Conservation (phyloP, 2,113 vertebrate genomes). For the Climacteris rufus region DNA sequence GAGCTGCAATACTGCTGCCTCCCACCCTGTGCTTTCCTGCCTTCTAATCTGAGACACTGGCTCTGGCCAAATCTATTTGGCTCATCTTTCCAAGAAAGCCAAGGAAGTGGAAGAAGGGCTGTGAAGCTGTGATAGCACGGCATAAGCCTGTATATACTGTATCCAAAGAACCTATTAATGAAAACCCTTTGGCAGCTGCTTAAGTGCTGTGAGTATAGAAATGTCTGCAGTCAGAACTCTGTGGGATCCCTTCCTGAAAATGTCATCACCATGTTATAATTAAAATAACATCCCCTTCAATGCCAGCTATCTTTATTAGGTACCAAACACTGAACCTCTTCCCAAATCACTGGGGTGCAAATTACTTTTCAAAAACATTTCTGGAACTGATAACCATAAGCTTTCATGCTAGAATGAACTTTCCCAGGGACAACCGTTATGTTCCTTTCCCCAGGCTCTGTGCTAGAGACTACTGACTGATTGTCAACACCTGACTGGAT, state of each 20-base stretch:
- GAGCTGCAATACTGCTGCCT: neutral
- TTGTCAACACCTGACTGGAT: neutral
- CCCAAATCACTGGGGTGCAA: conserved; percentile 45
- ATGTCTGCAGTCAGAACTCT: conserved; percentile 33
- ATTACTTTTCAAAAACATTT: conserved; percentile 37
- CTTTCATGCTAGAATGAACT: neutral
- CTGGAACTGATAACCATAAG: neutral
- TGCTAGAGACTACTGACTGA: neutral
- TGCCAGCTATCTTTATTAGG: conserved; percentile 42
- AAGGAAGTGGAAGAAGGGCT: conserved; percentile 7
- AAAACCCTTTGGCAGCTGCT: conserved; percentile 46
- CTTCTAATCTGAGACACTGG: neutral
- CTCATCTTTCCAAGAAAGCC: conserved; percentile 2
- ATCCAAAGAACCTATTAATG: conserved; percentile 45
- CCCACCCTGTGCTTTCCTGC: neutral
- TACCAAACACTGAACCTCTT: conserved; percentile 46
- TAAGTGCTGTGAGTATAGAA: conserved; percentile 39
- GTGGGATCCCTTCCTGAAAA: conserved; percentile 46
- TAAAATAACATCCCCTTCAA: conserved; percentile 47
- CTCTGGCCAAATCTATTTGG: neutral
- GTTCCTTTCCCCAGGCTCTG: neutral
- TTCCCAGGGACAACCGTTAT: neutral
- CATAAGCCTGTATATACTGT: neutral
- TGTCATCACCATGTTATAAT: conserved; percentile 30
- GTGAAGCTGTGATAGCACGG: conserved; percentile 8